Base-by-base conservation (phyloP, 2,888 invertebrate genomes). In the Quadriops clusia region DNA sequence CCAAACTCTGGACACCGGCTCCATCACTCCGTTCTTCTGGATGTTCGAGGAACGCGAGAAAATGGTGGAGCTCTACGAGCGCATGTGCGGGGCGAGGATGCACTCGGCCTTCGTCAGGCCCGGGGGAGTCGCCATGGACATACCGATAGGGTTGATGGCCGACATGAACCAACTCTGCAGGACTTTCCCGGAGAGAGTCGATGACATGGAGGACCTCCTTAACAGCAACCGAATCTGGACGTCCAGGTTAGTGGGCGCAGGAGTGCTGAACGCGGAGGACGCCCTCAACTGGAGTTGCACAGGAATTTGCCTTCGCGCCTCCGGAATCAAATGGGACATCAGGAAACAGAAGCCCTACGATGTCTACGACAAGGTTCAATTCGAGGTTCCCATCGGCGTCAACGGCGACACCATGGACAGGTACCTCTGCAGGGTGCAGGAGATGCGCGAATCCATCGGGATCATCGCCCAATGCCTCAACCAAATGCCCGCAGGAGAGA, bases 21-120 rank as follows among this genome's bases (percentile, higher is more conserved):
- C 79, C 3, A 77, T 91, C 42, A 86, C 89, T 1, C 90, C 90
- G 1, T 77, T 87, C 49, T 89, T 91, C 58, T 91, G 89, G 87
- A 66, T 86, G 51, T 87, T 86, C 55, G 87, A 90, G 59, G 90
- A 86, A 58, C 67, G 86, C 27, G 87, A 87, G 60, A 87, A 87
- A 61, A 58, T 87, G 38, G 77, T 81, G 60, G 90, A 91, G 56
- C 70, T 86, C 42, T 84, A 77, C 50, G 90, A 91, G 54, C 66
- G 87, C 38, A 75, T 77, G 1, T 81, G 77, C 23, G 90, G 91
- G 0, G 78, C 84, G 27, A 69, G 90, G 21, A 72, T 91, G 67
- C 89, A 90, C 54, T 76, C 81, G 26, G 77, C 74, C 3, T 91
- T 89, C 51, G 65, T 85, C 28, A 66, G 86, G 15, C 81, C 84